Percentiles rank a stretch among this genome's conserved stretches.
phyloP scores from a whole-genome alignment of 1,140 invertebrate species.

The Nebria ingens region DNA sequence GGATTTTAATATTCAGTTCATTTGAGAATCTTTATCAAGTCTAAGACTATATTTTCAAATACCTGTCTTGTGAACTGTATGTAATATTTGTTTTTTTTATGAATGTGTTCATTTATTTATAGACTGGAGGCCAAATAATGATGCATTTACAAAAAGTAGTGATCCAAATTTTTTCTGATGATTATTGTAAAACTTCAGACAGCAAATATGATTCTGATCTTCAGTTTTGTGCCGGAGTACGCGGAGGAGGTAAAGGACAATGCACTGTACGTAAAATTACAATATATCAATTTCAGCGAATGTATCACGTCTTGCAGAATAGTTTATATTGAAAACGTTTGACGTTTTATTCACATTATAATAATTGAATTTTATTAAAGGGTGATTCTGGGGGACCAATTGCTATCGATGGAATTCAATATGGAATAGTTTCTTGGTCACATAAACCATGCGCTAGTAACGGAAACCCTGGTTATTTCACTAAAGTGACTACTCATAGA shows the following conservation, averaged over 20 bases:
- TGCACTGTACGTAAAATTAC: conserved; percentile 29
- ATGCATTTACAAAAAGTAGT: conserved; percentile 30
- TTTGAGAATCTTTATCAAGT: background rate
- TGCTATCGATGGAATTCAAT: conserved; percentile 24
- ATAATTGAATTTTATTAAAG: conserved; percentile 17
- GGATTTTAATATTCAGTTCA: background rate
- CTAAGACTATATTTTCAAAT: background rate
- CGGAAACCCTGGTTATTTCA: conserved; percentile 37
- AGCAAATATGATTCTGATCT: conserved; percentile 20
- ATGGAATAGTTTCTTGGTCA: conserved; percentile 37
- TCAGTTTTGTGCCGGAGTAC: conserved; percentile 33
- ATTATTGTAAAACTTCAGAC: conserved; percentile 28
- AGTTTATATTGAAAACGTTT: no score
- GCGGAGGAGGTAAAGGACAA: conserved; percentile 34
- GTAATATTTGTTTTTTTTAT: no score
- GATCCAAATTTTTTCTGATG: conserved; percentile 29
- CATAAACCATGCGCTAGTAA: conserved; percentile 33
- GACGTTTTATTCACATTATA: no score
- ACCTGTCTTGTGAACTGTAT: no score
- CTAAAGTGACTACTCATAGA: conserved; percentile 36
- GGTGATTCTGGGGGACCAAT: conserved; percentile 36
- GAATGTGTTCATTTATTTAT: background rate
- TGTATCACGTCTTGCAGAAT: no score
- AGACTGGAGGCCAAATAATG: conserved; percentile 32
- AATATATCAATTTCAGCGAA: no score